Conservation (phyloP, 2,888 invertebrate genomes). For the Dascillus cervinus region DNA sequence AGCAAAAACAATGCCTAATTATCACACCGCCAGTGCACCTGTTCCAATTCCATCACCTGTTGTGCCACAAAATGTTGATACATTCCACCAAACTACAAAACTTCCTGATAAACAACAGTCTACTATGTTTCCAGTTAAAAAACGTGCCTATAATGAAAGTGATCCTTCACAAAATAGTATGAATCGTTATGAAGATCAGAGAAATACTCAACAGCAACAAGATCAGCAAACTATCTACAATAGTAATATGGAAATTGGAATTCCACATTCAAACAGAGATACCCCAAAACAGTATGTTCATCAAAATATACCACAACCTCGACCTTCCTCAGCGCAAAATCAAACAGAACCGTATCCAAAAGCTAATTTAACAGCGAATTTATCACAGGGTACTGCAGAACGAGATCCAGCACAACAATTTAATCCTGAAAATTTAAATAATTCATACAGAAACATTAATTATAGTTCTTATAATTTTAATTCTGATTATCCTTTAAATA, state of each 20-base stretch:
- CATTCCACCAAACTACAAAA: slow-evolving; percentile 7
- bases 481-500: slow-evolving; percentile 29
- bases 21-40: slow-evolving; percentile 33
- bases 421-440: slow-evolving; percentile 16
- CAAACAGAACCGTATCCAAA: slow-evolving; percentile 2
- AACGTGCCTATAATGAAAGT: slow-evolving; percentile 52
- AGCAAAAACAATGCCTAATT: slow-evolving; percentile 37
- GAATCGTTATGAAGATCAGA: slow-evolving; percentile 8
- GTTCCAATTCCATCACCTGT: background rate
- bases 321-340: slow-evolving; percentile 10
- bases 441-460: slow-evolving; percentile 31
- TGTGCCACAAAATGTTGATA: slow-evolving; percentile 1
- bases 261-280: slow-evolving; percentile 11
- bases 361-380: background rate
- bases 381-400: slow-evolving; percentile 1
- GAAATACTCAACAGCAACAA: slow-evolving; percentile 18
- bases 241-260: slow-evolving; percentile 16
- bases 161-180: slow-evolving; percentile 19
- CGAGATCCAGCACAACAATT: background rate
- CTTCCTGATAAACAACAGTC: slow-evolving; percentile 30
- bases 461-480: slow-evolving; percentile 22
- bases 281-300: slow-evolving; percentile 25
- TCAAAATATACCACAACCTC: slow-evolving; percentile 34
- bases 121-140: slow-evolving; percentile 55
- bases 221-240: slow-evolving; percentile 12